phyloP scores from a whole-genome alignment of 2,888 invertebrate genomes.

The Diarsia brunnea region DNA sequence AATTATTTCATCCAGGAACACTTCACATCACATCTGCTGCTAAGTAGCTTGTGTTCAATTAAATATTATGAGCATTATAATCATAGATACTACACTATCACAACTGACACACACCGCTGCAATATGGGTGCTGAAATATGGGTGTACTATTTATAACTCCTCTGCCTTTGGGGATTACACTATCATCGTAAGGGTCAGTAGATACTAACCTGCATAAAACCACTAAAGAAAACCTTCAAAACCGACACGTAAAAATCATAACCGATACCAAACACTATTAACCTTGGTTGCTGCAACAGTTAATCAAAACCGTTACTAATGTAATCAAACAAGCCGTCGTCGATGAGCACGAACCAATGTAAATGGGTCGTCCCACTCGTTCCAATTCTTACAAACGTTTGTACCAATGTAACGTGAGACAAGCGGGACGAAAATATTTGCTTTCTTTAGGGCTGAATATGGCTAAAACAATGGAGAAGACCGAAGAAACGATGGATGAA shows the following conservation, averaged over 20 bases:
- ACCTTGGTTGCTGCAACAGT: constrained; percentile 22
- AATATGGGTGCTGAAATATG: too few relatives aligned
- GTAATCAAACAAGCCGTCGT: constrained; percentile 62
- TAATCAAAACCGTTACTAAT: constrained; percentile 51
- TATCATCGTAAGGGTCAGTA: background rate
- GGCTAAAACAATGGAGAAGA: background rate
- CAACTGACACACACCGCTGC: background rate
- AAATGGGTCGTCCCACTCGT: constrained; percentile 67
- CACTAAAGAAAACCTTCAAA: constrained; percentile 11
- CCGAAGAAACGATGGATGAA: too few relatives aligned
- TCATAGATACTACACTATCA: background rate
- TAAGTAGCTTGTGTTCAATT: background rate
- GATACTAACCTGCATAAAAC: background rate
- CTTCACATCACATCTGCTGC: background rate
- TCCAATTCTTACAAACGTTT: constrained; percentile 68
- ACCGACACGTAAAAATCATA: constrained; percentile 7
- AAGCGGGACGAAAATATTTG: constrained; percentile 67
- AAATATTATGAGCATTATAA: background rate
- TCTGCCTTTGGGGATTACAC: background rate
- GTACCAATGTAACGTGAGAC: constrained; percentile 55
- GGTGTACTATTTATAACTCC: too few relatives aligned
- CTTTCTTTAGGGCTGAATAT: constrained; percentile 56
- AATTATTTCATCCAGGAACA: background rate
- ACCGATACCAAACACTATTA: constrained; percentile 12
- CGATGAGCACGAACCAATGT: constrained; percentile 59